Evolutionary conservation across 2,888 invertebrate genomes (phyloP).

Genomic region (Nasonovia ribisnigri): DNA sequence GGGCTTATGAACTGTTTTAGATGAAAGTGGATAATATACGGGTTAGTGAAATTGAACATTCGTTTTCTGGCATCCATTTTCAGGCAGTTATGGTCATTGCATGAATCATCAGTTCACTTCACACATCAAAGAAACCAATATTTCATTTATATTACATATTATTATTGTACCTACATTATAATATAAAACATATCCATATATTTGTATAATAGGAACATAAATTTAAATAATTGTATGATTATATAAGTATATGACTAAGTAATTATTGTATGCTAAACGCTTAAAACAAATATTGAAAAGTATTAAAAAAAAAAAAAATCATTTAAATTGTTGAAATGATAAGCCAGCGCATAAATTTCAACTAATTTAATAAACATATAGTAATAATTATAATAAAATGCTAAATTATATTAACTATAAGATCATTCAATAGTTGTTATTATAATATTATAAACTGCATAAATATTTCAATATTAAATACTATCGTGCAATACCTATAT

Average conservation of each 20-base stretch:
- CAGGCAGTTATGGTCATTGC: not conserved
- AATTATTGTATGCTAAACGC: too few relatives aligned
- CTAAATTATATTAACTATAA: not conserved
- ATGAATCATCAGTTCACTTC: not conserved
- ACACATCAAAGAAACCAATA: not conserved
- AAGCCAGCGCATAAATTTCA: not conserved
- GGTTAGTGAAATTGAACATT: not conserved
- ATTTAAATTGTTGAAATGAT: not conserved
- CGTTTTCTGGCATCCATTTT: not conserved
- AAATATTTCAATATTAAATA: not conserved
- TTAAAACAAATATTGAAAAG: too few relatives aligned
- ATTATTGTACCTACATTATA: not conserved
- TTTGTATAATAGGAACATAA: not conserved
- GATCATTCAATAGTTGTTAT: not conserved
- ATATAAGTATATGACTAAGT: too few relatives aligned
- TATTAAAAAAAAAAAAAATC: not conserved
- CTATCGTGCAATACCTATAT: not conserved
- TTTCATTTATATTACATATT: not conserved
- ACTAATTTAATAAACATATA: not conserved
- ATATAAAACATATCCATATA: not conserved
- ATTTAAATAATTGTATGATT: not conserved
- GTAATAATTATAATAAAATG: not conserved
- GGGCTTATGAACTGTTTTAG: not conserved
- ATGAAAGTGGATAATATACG: not conserved
- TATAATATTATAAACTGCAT: not conserved